Evolutionary conservation across 1,140 invertebrate genomes (phyloP), one percentile per base, ranked within the genome.

Genomic region (Helicoverpa zea): DNA sequence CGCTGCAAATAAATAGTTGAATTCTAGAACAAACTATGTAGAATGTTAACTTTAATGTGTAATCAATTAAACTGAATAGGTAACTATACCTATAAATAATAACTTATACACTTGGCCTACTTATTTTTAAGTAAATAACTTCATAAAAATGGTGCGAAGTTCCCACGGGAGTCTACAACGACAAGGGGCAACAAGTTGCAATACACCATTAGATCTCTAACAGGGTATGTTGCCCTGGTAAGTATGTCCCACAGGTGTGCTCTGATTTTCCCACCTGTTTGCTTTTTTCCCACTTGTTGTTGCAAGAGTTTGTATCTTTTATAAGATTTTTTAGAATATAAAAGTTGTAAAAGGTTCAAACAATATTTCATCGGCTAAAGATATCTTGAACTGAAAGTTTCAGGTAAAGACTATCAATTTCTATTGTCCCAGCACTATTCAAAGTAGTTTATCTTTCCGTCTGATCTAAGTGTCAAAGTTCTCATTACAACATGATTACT

Each of bases 401-500:
- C 23, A 23, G 23, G 23, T 23, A 23, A 23, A 23, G 23, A 23
- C 23, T 23, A 23, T 23, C 23, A 23, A 23, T 23, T 23, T 23
- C 23, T 23, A 23, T 23, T 23, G 23, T 23, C 23, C 23, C 23
- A 23, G 30, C 63, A n/a, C 18, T 66, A 66, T 47, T n/a, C 61
- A 14, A 47, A 10, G 7, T 14, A 43, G 9, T 2, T 12, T 30
- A 35, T 66, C 35, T 11, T 13, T 35, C 3, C 18, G n/a, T 47
- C 23, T 61, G 10, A 5, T 16, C 18, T 72, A 4, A 18, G 68
- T 72, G 68, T 72, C 68, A 72, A 72, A 72, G 68, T 72, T 30
- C 49, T n/a, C 68, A 72, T 72, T 54, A 54, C 47, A 23, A 54
- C 43, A 68, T 66, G 49, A 72, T 72, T 72, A 72, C 68, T 29